phyloP scores from a whole-genome alignment of 2,797 vertebrate genomes.

The Microctenopoma stevenorrisi region DNA sequence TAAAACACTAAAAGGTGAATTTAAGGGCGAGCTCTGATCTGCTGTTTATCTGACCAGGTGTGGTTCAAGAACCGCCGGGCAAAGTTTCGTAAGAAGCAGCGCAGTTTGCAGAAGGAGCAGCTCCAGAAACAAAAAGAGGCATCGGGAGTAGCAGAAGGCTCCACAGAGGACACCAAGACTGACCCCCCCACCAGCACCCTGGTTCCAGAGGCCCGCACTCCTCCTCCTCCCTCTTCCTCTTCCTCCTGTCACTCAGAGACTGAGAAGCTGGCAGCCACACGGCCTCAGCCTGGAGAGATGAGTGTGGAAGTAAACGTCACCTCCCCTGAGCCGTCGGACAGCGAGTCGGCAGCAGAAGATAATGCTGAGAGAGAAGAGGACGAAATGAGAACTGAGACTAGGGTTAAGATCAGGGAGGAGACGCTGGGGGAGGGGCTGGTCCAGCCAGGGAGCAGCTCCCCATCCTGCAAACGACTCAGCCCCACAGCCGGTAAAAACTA shows the following conservation, averaged over 20 bases:
- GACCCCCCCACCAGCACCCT: conserved; percentile 65
- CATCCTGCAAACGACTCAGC: conserved; percentile 89
- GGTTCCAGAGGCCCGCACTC: conserved; percentile 79
- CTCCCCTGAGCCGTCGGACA: conserved; percentile 93
- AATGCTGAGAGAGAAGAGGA: conserved; percentile 91
- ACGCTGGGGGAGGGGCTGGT: conserved; percentile 81
- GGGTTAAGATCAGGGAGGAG: conserved; percentile 84
- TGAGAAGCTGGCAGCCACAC: conserved; percentile 76
- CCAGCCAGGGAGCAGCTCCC: conserved; percentile 80
- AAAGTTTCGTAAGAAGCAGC: conserved; percentile 99
- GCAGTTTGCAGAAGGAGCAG: conserved; percentile 98
- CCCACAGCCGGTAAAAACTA: conserved; percentile 89
- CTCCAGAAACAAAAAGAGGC: conserved; percentile 97
- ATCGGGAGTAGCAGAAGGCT: conserved; percentile 76
- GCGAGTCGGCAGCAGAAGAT: conserved; percentile 93
- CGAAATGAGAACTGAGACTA: conserved; percentile 82
- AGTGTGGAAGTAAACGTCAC: conserved; percentile 92
- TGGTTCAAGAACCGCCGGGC: conserved; percentile 99
- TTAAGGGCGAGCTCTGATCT: neutral
- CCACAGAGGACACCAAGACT: conserved; percentile 84
- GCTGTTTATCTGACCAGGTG: conserved; percentile 81
- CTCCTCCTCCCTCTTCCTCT: conserved; percentile 81
- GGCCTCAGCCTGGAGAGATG: conserved; percentile 81
- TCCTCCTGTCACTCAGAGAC: conserved; percentile 81
- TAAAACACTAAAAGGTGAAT: neutral